Evolutionary conservation across 2,888 invertebrate species (phyloP).

Genomic region (Desoria tigrina): DNA sequence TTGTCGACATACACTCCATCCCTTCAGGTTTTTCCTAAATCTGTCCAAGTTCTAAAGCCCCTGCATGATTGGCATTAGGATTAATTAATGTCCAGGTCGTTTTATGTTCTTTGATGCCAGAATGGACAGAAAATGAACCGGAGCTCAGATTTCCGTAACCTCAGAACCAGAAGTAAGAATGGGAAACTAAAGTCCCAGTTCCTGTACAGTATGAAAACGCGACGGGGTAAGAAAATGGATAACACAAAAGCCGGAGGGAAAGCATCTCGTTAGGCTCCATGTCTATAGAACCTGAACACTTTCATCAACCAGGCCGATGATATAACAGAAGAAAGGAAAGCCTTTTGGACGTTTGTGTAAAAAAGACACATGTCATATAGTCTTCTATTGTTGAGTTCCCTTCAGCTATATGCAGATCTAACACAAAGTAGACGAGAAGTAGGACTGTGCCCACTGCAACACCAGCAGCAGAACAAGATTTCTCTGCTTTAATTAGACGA

Average conservation of each 20-base stretch:
- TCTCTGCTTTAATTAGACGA: constrained; percentile 43
- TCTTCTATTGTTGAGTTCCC: no score
- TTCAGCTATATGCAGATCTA: no score
- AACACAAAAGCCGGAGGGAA: constrained; percentile 6
- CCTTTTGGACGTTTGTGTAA: no score
- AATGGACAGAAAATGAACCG: constrained; percentile 16
- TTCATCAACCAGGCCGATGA: not conserved
- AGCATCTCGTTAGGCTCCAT: not conserved
- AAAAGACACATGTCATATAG: no score
- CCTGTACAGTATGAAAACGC: not conserved
- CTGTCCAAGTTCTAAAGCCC: no score
- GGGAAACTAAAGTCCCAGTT: constrained; percentile 4
- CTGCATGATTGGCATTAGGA: constrained; percentile 18
- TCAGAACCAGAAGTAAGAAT: constrained; percentile 9
- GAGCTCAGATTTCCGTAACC: constrained; percentile 19
- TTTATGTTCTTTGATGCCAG: constrained; percentile 6
- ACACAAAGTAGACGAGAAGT: no score
- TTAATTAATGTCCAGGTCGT: constrained; percentile 15
- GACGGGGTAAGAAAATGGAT: constrained; percentile 9
- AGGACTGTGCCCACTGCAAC: no score
- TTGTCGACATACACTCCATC: no score
- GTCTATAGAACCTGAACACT: not conserved
- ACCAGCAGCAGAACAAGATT: no score
- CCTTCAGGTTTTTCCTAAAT: no score
- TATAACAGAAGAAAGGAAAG: no score